Base-by-base conservation (phyloP, 2,797 vertebrate genomes). In the Chaetodon trifasciatus region DNA sequence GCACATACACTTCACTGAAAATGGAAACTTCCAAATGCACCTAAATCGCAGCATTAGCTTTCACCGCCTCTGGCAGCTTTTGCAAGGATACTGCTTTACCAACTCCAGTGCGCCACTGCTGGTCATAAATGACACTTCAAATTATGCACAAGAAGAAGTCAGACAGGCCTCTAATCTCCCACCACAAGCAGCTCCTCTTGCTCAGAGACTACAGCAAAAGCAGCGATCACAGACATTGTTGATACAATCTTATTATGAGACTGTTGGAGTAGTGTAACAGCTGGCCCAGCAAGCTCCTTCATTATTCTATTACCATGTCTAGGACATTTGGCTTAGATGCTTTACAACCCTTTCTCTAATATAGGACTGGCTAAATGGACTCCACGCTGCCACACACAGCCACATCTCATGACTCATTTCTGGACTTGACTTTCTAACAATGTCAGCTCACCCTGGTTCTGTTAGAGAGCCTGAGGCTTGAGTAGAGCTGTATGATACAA, bases 391-490 rank as follows among this genome's bases (percentile, higher is more conserved):
- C 78, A 84, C 83, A 83, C 64, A 65, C 74, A 77, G 79, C 71
- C 70, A 78, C 76, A 81, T 85, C 81, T 88, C 79, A 89, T 87
- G 81, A 91, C 83, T 90, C 88, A 91, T 68, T 89, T 76, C 82
- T 78, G 75, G 87, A 90, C 78, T 82, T 88, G 87, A 89, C 88
- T 94, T 90, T 89, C 78, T 79, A 86, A 87, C 91, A 91, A 91
- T 90, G 89, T 93, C 84, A 89, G 50, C 87, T 88, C 84, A 74
- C 57, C 50, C 67, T 58, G 73, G 72, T 89, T 81, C 70, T 78
- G 61, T 78, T 61, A 39, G 58, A 66, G 58, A 83, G 83, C 90
- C 86, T 0, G 1, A 28, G 73, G 87, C 85, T 65, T 24, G 32
- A 85, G 63, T 73, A 70, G 72, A 56, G 65, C 73, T 76, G 52